A percentile compares a stretch with the other conserved stretches of the same genome.
Conservation (phyloP, 2,113 vertebrate species). For the Callorhinus ursinus region DNA sequence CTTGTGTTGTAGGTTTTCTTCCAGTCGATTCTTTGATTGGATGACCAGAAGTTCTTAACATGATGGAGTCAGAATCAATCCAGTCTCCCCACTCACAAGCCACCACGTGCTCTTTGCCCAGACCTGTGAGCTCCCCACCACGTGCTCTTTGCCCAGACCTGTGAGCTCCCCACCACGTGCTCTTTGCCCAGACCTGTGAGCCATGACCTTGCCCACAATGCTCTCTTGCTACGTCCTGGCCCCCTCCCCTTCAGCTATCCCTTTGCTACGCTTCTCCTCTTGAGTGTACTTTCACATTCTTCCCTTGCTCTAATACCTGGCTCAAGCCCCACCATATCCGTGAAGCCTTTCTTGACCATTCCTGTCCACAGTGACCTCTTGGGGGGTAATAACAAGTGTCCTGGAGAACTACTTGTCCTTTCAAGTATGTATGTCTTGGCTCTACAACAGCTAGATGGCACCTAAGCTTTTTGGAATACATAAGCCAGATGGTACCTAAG, state of each 20-base stretch:
- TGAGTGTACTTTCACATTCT: background rate
- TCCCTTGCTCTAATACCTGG: background rate
- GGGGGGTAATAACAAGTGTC: background rate
- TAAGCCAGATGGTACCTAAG: background rate
- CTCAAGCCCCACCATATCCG: background rate
- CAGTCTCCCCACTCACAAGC: background rate
- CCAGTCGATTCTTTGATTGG: background rate
- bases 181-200: background rate
- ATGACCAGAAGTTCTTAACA: background rate
- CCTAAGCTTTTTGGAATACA: background rate
- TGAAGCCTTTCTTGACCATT: background rate
- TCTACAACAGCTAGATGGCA: background rate
- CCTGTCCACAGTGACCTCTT: background rate
- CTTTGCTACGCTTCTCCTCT: background rate
- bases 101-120: background rate
- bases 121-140: fast-evolving
- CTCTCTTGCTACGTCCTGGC: background rate
- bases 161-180: fast-evolving
- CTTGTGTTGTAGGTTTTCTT: background rate
- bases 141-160: background rate
- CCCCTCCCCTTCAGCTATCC: background rate
- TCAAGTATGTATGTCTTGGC: background rate
- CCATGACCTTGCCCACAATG: background rate
- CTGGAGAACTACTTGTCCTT: background rate
- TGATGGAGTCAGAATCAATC: background rate